Evolutionary conservation across 1,140 invertebrate genomes (phyloP).

Genomic region (Sminthurinus signatus): DNA sequence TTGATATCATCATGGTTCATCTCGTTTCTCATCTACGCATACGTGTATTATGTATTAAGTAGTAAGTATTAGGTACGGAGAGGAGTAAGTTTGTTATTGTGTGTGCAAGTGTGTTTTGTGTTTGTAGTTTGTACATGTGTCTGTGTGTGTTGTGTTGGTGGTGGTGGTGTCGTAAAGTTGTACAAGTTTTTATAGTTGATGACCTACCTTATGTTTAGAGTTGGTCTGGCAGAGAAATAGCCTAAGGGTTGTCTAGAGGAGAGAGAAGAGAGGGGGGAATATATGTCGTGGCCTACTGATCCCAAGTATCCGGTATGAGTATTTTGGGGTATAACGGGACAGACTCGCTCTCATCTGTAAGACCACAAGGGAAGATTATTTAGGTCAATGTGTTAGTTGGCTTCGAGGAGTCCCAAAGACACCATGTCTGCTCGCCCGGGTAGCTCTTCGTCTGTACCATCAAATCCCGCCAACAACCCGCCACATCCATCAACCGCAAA

Average conservation of each 20-base stretch:
- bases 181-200: constrained; percentile 45
- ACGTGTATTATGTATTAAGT: too few relatives aligned
- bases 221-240: constrained; percentile 9
- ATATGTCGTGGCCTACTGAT: constrained; percentile 40
- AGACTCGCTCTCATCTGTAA: constrained; percentile 41
- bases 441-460: constrained; percentile 30
- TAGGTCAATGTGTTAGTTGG: constrained; percentile 41
- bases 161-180: too few relatives aligned
- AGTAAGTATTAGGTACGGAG: too few relatives aligned
- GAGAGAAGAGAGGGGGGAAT: constrained; percentile 54
- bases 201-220: constrained; percentile 26
- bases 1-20: too few relatives aligned
- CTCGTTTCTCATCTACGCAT: too few relatives aligned
- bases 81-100: too few relatives aligned
- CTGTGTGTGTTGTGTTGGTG: too few relatives aligned
- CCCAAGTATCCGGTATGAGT: constrained; percentile 35
- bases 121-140: too few relatives aligned
- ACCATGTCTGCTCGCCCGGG: constrained; percentile 40
- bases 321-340: constrained; percentile 41
- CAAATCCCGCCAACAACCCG: constrained; percentile 26
- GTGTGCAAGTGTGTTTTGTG: too few relatives aligned
- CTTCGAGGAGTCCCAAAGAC: constrained; percentile 37
- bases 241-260: constrained; percentile 49
- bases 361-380: constrained; percentile 19
- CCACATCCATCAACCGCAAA: constrained; percentile 11